Evolutionary conservation across 2,113 vertebrate species (phyloP), one percentile per base, ranked within the genome.

Genomic region (Larimichthys polyactis): DNA sequence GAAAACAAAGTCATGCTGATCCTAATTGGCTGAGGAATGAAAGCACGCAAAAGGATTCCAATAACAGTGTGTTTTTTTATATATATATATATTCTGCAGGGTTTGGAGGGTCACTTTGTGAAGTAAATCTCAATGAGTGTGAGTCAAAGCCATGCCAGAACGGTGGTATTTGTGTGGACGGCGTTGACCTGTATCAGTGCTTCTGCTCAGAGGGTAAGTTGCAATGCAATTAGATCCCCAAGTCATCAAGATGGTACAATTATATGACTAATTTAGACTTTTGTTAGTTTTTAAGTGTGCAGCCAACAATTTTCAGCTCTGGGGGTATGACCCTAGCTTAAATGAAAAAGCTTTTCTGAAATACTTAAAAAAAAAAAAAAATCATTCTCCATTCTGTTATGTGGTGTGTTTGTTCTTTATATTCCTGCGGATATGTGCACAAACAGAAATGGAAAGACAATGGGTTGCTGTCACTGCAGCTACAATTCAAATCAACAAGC

Each of bases 121-220:
- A 95, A 90, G 90, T 89, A 89, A 92, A 95, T 94, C 87, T 91
- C 85, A 93, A 95, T 66, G 82, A 90, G 24, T 96, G 93, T 19
- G 89, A 92, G 82, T 96, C 89, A 20, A 48, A 89, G 76, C 94
- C 93, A n/a, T 96, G 94, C 86, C 94, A 95, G 81, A 96, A 94
- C 65, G 82, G 87, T 71, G 92, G 93, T 76, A 81, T 93, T 85
- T 97, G 93, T 91, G 92, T 95, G 76, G 92, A 95, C 82, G 78
- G 80, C 89, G 67, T 93, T 88, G 94, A 94, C 79, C 85, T 73
- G 60, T 96, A 96, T 93, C 86, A 92, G 71, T 95, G 93, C 81
- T 93, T 95, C 86, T 95, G 91, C 87, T 91, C 90, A 46, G 90
- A 95, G 89, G 94, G 95, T 94, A 93, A 93, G 78, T 84, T 92